These are phyloP conservation scores for Chloroceryle amazona DNA, from an alignment of 2,797 vertebrate species.

Conservation along the genomic window DNA sequence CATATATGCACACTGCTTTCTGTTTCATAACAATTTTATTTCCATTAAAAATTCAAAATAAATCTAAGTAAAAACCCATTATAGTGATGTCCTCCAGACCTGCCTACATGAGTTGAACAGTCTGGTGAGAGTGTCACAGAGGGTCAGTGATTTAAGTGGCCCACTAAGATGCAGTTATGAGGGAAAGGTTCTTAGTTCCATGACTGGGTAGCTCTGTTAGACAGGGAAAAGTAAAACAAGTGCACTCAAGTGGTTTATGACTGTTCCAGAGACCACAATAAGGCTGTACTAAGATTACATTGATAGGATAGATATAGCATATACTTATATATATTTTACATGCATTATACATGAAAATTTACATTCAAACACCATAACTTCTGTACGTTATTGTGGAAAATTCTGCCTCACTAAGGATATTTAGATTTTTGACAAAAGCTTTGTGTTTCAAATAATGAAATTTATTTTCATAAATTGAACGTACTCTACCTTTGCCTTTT, in stretches of 20 bases:
- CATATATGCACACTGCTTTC: neutral
- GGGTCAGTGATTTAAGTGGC: neutral
- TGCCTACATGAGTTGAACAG: neutral
- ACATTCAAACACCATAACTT: neutral
- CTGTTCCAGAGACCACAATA: neutral
- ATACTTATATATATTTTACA: neutral
- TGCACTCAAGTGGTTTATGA: neutral
- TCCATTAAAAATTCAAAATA: neutral
- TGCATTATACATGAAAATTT: neutral
- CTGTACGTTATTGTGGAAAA: neutral
- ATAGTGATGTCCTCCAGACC: neutral
- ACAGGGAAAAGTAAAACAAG: neutral
- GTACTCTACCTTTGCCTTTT: neutral
- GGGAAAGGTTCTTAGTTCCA: neutral
- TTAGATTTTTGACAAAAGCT: neutral
- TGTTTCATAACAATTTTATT: neutral
- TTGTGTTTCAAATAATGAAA: neutral
- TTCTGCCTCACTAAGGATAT: neutral
- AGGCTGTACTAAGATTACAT: neutral
- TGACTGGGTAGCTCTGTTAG: neutral
- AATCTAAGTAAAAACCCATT: neutral
- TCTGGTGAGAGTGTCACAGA: neutral
- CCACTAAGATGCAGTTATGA: neutral
- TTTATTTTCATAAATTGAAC: neutral
- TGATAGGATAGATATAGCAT: neutral